Conservation (phyloP, 2,888 invertebrate species). For the Hipparchia semele region DNA sequence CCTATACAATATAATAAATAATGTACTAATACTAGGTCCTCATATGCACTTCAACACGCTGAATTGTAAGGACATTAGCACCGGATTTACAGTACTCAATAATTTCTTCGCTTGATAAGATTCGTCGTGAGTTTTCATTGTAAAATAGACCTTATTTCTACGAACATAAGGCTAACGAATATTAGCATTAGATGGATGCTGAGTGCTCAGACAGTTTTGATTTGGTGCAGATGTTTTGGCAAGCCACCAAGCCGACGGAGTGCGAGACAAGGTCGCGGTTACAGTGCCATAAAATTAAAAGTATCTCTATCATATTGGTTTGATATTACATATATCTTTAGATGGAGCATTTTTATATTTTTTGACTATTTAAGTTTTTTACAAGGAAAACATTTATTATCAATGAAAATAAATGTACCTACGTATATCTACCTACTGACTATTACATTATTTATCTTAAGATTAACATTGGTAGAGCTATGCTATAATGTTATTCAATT, state of each 20-base stretch:
- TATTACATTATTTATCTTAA: no score
- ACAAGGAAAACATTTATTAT: neutral
- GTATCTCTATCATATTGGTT: conserved; percentile 19
- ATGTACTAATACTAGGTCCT: neutral
- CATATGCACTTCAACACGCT: neutral
- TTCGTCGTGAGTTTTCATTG: neutral
- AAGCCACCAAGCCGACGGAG: conserved; percentile 51
- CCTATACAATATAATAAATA: neutral
- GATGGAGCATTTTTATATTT: neutral
- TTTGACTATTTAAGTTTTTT: neutral
- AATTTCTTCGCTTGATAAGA: conserved; percentile 21
- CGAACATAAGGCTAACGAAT: neutral
- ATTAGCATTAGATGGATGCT: conserved; percentile 18
- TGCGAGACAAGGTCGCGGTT: conserved; percentile 58
- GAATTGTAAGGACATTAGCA: conserved; percentile 31
- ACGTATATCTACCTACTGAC: no score
- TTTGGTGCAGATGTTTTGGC: conserved; percentile 54
- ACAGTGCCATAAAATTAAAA: conserved; percentile 33
- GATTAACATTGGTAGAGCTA: no score
- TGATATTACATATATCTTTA: neutral
- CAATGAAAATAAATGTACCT: no score
- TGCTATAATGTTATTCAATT: no score
- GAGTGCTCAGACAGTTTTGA: conserved; percentile 36
- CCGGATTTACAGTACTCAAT: conserved; percentile 32
- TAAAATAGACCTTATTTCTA: conserved; percentile 10